Base-by-base conservation (phyloP, 2,113 vertebrate genomes). In the Osmerus mordax region DNA sequence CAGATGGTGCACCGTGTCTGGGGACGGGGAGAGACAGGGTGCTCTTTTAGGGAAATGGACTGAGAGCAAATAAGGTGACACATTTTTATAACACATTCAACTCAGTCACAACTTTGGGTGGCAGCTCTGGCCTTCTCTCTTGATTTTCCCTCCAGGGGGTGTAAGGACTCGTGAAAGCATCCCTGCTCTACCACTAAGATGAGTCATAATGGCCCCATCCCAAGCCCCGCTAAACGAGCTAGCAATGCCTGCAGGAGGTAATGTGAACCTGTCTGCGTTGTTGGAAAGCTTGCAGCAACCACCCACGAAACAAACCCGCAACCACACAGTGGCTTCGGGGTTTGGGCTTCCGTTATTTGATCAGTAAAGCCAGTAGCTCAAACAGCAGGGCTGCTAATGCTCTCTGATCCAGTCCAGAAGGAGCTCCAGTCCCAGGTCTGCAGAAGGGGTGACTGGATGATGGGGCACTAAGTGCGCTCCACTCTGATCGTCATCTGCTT, bases 321-420 rank as follows among this genome's bases (percentile, higher is more conserved):
- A 62, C n/a, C 61, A 18, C 63, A 47, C 7, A 7, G 41, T 47
- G 41, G 41, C 41, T 47, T 47, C 9, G 7, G 41, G 41, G 41
- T 47, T 47, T 47, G 9, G 41, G 41, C 41, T 47, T n/a, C 65
- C 52, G 16, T 72, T 66, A 77, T 83, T 82, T 83, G 84, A 90
- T 88, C 82, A 85, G 76, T 77, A 81, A 80, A 58, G 12, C 80
- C 69, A 75, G 83, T 78, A 83, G 78, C 78, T 79, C 73, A 78
- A 83, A 73, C 78, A 67, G 78, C 72, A 9, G 82, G 76, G 51
- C 2, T 75, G 58, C 77, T 77, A 78, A 76, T 76, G 66, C 41
- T 28, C 60, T 71, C 58, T 77, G 72, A 72, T 76, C 65, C 69
- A 69, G 72, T 21, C 14, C 65, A 59, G 58, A 73, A 66, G 69